A percentile compares a stretch with the other conserved stretches of the same genome.
phyloP scores from a whole-genome alignment of 2,113 vertebrate genomes.

The Chaetorhynchus papuensis region DNA sequence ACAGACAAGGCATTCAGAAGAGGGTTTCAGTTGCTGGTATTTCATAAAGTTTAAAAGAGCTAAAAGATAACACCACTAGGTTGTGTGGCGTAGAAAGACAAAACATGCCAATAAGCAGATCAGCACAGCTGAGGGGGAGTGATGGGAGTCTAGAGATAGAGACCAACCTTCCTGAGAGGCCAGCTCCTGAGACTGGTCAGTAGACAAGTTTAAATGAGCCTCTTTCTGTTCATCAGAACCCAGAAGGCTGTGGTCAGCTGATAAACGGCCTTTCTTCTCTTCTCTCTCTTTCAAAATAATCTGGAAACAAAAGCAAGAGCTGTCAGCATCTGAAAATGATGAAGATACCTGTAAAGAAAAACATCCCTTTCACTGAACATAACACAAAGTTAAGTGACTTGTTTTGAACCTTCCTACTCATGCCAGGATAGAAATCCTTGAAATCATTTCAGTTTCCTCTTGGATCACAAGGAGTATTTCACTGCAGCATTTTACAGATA shows the following conservation, averaged over 20 bases:
- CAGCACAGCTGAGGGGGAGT: neutral
- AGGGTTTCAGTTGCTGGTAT: neutral
- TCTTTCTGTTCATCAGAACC: slow-evolving; percentile 85
- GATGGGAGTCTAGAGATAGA: neutral
- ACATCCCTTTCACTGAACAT: neutral
- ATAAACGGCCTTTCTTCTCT: slow-evolving; percentile 91
- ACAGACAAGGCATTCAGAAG: neutral
- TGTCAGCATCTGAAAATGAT: neutral
- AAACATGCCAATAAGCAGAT: neutral
- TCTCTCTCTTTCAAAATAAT: slow-evolving; percentile 97
- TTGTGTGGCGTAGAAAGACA: neutral
- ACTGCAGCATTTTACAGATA: neutral
- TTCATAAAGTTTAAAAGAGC: neutral
- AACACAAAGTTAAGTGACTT: neutral
- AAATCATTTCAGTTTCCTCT: neutral
- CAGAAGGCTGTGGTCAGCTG: slow-evolving; percentile 78
- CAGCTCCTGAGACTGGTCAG: slow-evolving; percentile 83
- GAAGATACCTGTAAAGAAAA: neutral
- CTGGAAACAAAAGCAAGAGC: slow-evolving; percentile 66
- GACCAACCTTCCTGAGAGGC: slow-evolving; percentile 88
- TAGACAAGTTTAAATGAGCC: slow-evolving; percentile 76
- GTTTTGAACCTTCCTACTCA: neutral
- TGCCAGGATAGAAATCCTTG: neutral
- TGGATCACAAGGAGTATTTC: neutral
- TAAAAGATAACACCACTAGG: neutral